Conservation (phyloP, 2,797 vertebrate species). For the Hydrolagus colliei region DNA sequence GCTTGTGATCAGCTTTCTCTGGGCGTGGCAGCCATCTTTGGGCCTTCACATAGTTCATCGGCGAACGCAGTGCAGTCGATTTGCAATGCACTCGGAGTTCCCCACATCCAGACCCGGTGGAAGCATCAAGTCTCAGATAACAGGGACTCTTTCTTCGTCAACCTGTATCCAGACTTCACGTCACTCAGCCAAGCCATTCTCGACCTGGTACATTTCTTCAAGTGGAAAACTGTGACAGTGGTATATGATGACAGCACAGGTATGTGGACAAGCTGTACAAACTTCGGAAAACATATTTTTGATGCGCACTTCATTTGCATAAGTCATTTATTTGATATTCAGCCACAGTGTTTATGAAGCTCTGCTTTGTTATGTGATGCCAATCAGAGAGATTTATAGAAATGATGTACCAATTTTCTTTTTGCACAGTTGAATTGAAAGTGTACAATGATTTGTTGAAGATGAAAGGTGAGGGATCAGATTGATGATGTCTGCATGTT, state of each 20-base stretch:
- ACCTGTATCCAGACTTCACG: constrained; percentile 93
- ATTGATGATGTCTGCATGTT: too few species aligned
- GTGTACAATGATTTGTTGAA: too few species aligned
- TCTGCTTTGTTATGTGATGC: background rate
- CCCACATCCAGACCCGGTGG: constrained; percentile 97
- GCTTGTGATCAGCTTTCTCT: constrained; percentile 95
- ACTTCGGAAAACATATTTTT: background rate
- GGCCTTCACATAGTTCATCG: constrained; percentile 95
- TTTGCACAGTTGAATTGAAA: too few species aligned
- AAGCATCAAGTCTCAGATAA: constrained; percentile 98
- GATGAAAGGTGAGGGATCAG: too few species aligned
- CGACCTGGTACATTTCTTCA: constrained; percentile 97
- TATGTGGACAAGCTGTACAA: constrained; percentile 50
- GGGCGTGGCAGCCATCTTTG: constrained; percentile 94
- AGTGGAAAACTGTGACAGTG: constrained; percentile 96
- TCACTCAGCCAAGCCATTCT: constrained; percentile 93
- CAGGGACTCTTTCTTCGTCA: constrained; percentile 93
- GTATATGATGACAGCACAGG: constrained; percentile 97
- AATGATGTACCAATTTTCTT: too few species aligned
- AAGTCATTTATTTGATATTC: background rate
- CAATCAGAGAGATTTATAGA: too few species aligned
- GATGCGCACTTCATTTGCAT: too few species aligned
- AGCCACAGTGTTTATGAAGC: background rate
- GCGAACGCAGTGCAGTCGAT: constrained; percentile 97
- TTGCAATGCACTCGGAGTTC: constrained; percentile 92